A percentile compares a stretch with the other conserved stretches of the same genome.
Evolutionary conservation across 2,888 invertebrate species (phyloP).

Genomic region (Scrobipalpa atriplicella): DNA sequence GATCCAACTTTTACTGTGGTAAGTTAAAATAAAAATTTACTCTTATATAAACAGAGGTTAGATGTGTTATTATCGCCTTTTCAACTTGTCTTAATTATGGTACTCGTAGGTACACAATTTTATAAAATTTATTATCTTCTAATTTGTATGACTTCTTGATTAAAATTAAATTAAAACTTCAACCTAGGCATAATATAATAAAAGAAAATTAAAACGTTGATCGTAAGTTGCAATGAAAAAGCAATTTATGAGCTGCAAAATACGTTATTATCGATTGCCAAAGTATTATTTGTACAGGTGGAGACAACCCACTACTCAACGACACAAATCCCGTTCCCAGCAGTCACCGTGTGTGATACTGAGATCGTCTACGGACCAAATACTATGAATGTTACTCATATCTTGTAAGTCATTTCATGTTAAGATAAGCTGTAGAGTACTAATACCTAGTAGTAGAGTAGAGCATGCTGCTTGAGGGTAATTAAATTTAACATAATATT

Average conservation of each 20-base stretch:
- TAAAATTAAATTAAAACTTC: not conserved
- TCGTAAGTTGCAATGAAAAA: too few species aligned
- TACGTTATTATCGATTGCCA: too few species aligned
- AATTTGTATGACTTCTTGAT: not conserved
- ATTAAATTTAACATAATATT: too few species aligned
- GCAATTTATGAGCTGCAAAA: too few species aligned
- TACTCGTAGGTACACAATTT: too few species aligned
- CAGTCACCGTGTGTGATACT: conserved; percentile 60
- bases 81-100: too few species aligned
- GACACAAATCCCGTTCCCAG: conserved; percentile 60
- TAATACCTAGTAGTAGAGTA: too few species aligned
- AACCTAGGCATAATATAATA: too few species aligned
- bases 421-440: not conserved
- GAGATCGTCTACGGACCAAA: conserved; percentile 56
- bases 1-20: conserved; percentile 74
- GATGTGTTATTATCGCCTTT: too few species aligned
- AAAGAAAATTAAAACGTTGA: not conserved
- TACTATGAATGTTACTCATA: conserved; percentile 54
- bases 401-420: conserved; percentile 58
- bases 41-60: too few species aligned
- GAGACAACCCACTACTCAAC: conserved; percentile 67
- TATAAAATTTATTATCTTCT: too few species aligned
- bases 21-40: conserved; percentile 38
- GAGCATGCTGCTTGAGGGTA: too few species aligned
- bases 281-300: conserved; percentile 54